Percentiles rank a stretch among this genome's conserved stretches.
Conservation (phyloP, 1,140 invertebrate species). For the Drosophila suzukii region DNA sequence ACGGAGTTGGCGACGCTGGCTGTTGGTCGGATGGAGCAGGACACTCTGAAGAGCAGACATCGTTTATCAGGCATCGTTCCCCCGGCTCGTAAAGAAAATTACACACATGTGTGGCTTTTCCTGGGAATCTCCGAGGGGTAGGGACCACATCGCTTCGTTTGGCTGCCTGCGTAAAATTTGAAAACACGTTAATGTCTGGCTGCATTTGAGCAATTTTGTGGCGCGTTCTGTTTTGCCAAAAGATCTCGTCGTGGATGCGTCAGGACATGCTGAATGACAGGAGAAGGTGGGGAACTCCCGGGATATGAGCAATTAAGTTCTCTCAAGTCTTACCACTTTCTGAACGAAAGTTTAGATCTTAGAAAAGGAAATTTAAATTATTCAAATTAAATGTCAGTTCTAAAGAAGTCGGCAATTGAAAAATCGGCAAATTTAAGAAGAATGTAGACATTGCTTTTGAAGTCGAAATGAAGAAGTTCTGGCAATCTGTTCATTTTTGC, state of each 20-base stretch:
- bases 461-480: too few relatives aligned
- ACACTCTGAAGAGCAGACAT: constrained; percentile 44
- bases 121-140: constrained; percentile 3
- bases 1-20: constrained; percentile 29
- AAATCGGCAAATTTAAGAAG: too few relatives aligned
- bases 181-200: constrained; percentile 72
- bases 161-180: constrained; percentile 64
- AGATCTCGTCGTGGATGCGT: constrained; percentile 14
- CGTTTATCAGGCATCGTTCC: constrained; percentile 64
- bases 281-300: not conserved
- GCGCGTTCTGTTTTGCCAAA: constrained; percentile 37
- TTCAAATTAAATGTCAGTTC: not conserved
- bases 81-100: constrained; percentile 70
- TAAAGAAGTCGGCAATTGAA: not conserved
- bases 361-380: not conserved
- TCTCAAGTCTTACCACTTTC: not conserved
- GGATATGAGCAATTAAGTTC: constrained; percentile 30
- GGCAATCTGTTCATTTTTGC: too few relatives aligned
- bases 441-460: too few relatives aligned
- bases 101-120: constrained; percentile 77
- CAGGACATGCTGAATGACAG: not conserved
- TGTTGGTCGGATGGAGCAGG: not conserved
- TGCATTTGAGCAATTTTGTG: constrained; percentile 72
- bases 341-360: not conserved
- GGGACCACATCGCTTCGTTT: constrained; percentile 47